These are phyloP conservation scores for Girardia tigrina DNA, from an alignment of 2,888 invertebrate genomes.

Conservation along the genomic window DNA sequence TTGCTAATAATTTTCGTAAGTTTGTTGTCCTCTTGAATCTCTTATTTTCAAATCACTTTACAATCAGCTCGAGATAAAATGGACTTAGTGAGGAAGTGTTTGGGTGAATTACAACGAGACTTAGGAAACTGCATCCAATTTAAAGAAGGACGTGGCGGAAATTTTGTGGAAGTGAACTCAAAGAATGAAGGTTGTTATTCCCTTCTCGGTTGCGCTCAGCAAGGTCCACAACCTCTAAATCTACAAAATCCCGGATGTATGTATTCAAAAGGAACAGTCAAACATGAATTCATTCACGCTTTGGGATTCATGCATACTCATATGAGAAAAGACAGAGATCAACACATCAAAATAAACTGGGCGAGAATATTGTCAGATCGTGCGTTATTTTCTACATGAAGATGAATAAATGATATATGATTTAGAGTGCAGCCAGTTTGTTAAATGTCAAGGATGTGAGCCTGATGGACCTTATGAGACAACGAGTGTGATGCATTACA, in stretches of 20 bases:
- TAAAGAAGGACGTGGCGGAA: not conserved
- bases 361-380: not conserved
- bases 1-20: not conserved
- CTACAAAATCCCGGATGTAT: slow-evolving; percentile 4
- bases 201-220: not conserved
- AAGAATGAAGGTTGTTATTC: slow-evolving; percentile 4
- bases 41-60: not conserved
- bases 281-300: slow-evolving; percentile 19
- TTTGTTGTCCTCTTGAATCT: not conserved
- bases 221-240: not conserved
- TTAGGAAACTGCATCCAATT: not conserved
- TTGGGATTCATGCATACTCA: not conserved
- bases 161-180: not conserved
- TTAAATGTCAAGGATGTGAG: not conserved
- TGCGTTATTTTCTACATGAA: not conserved
- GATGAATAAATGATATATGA: not conserved
- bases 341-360: not conserved
- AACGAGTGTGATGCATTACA: not conserved
- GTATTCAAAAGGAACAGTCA: slow-evolving; percentile 2
- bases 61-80: slow-evolving; percentile 9
- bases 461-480: not conserved
- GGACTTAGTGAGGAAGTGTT: not conserved
- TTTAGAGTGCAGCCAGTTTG: not conserved
- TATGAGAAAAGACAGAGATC: not conserved
- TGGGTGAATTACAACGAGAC: not conserved